These are phyloP conservation scores for Nicator chloris DNA, from an alignment of 2,113 vertebrate species.

Conservation along the genomic window DNA sequence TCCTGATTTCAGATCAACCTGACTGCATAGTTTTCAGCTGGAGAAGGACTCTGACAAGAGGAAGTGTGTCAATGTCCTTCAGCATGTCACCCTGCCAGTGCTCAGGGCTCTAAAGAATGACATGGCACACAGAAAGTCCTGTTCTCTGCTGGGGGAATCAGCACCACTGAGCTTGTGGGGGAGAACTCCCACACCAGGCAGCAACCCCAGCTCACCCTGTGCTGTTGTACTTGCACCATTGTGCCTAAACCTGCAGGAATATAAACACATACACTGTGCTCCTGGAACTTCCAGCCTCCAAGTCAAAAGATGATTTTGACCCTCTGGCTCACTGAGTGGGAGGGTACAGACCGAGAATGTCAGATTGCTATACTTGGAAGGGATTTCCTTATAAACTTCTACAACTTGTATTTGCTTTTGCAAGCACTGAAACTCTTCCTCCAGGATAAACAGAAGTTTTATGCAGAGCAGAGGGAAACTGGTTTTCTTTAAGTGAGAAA, in stretches of 20 bases:
- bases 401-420: background rate
- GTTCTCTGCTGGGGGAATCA: background rate
- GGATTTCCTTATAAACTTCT: background rate
- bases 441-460: background rate
- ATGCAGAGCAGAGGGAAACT: background rate
- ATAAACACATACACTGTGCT: rapidly evolving
- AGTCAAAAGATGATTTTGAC: background rate
- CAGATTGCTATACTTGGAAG: background rate
- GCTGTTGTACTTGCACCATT: rapidly evolving
- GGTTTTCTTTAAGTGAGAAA: background rate
- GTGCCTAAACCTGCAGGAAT: background rate
- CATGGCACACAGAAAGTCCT: rapidly evolving
- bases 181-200: background rate
- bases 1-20: background rate
- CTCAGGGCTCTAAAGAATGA: background rate
- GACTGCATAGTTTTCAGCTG: background rate
- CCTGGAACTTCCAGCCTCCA: background rate
- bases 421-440: background rate
- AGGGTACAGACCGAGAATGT: background rate
- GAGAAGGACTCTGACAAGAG: background rate
- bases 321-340: background rate
- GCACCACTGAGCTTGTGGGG: background rate
- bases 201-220: background rate
- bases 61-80: background rate
- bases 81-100: background rate